These are phyloP conservation scores for Nematolebias whitei DNA, from an alignment of 2,113 vertebrate species.

Conservation along the genomic window DNA sequence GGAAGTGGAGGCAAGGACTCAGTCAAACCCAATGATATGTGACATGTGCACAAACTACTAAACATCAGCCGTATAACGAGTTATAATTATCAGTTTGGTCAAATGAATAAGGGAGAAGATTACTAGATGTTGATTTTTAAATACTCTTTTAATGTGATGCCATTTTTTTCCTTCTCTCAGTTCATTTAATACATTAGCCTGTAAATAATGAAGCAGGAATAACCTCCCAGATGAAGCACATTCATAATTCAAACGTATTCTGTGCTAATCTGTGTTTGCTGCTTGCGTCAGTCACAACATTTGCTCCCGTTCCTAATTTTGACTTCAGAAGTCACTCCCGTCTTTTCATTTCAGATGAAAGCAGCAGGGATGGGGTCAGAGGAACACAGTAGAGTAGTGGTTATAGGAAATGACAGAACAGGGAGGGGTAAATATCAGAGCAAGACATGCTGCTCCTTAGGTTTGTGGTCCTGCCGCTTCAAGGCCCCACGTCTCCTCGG, in stretches of 20 bases:
- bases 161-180: conserved; percentile 1
- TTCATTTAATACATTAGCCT: conserved; percentile 22
- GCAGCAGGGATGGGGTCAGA: conserved; percentile 32
- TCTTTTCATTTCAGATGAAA: conserved; percentile 47
- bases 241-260: conserved; percentile 59
- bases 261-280: conserved; percentile 42
- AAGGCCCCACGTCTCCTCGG: conserved; percentile 59
- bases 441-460: conserved; percentile 40
- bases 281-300: conserved; percentile 42
- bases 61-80: neutral
- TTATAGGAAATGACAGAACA: conserved; percentile 46
- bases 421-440: conserved; percentile 63
- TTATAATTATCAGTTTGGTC: neutral
- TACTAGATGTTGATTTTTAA: conserved; percentile 6
- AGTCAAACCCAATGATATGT: conserved; percentile 33
- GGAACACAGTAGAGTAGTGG: conserved; percentile 26
- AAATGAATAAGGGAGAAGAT: neutral
- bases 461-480: conserved; percentile 64
- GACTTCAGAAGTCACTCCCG: conserved; percentile 57
- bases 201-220: conserved; percentile 64
- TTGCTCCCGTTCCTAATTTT: conserved; percentile 26
- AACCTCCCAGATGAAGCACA: conserved; percentile 37
- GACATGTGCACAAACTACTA: neutral
- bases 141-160: neutral
- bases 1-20: conserved; percentile 13